Evolutionary conservation across 1,140 invertebrate species (phyloP).

Genomic region (Leptoteleia sp.): DNA sequence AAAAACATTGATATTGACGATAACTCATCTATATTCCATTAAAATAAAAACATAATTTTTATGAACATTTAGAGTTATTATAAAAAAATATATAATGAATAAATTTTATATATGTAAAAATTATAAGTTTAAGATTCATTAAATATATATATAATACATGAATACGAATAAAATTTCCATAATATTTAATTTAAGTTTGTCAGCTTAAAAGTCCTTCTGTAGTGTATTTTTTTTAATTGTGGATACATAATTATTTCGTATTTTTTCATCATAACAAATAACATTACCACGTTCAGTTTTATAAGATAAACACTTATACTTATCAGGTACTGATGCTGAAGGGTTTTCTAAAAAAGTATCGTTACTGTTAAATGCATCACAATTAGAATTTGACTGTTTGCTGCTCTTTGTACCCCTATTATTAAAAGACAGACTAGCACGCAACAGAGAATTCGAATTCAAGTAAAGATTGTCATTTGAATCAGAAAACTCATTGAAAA

Average conservation of each 20-base stretch:
- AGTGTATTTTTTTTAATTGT: conserved; percentile 62
- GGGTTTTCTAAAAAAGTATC: conserved; percentile 17
- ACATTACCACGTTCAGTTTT: conserved; percentile 16
- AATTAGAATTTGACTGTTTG: conserved; percentile 26
- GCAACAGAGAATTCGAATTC: conserved; percentile 42
- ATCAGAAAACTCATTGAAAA: conserved; percentile 50
- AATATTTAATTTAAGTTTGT: neutral
- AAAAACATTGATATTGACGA: too few relatives aligned
- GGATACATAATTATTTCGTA: conserved; percentile 67
- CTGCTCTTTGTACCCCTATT: conserved; percentile 17
- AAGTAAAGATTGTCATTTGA: conserved; percentile 45
- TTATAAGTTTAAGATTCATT: too few relatives aligned
- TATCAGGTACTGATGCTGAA: conserved; percentile 44
- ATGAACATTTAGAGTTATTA: too few relatives aligned
- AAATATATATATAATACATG: too few relatives aligned
- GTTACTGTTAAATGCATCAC: conserved; percentile 37
- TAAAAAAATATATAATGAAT: too few relatives aligned
- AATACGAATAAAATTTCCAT: neutral
- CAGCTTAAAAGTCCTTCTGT: conserved; percentile 22
- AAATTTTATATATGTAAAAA: too few relatives aligned
- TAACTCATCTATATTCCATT: too few relatives aligned
- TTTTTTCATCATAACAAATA: conserved; percentile 46
- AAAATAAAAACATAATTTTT: too few relatives aligned
- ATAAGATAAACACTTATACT: conserved; percentile 18
- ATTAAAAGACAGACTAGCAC: conserved; percentile 55